Base-by-base conservation (phyloP, 2,888 invertebrate species). In the Flexamia atlantica region DNA sequence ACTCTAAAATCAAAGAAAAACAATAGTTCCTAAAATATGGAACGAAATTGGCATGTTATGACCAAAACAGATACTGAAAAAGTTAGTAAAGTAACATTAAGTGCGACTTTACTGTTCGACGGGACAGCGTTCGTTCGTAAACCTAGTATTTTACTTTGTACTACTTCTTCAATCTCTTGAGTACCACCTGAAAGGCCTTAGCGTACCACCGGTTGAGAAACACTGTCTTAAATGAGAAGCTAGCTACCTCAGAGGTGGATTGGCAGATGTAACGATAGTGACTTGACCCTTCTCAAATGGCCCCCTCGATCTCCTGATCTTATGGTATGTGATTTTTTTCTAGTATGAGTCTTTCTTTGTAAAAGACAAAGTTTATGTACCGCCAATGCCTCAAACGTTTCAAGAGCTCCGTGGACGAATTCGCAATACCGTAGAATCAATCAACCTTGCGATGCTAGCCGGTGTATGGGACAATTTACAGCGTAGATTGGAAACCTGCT, bases 181-280 rank as follows among this genome's bases (percentile, higher is more conserved):
- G n/a, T n/a, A n/a, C n/a, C n/a, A n/a, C n/a, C n/a, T n/a, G n/a
- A n/a, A n/a, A n/a, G n/a, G n/a, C n/a, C n/a, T n/a, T n/a, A n/a
- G n/a, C n/a, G n/a, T n/a, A n/a, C n/a, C n/a, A n/a, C n/a, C n/a
- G n/a, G n/a, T n/a, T n/a, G n/a, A n/a, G n/a, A n/a, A n/a, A n/a
- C n/a, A n/a, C n/a, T n/a, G n/a, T n/a, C n/a, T 46, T 53, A 53
- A 20, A 72, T 14, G 72, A 72, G 72, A 72, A 72, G 20, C 72
- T 42, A 72, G 20, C 72, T 42, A 32, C 42, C 40, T 72, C 9
- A 72, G 32, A 72, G 42, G 40, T 72, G 42, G 72, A 72, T 36
- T 42, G 72, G 42, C 36, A 30, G 72, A 72, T 40, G 42, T 72
- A 25, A 3, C 4, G 72, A 36, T n/a, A 72, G 42, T 72, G 53